Evolutionary conservation across 2,888 invertebrate species (phyloP), one percentile per base, ranked within the genome.

Genomic region (Cerastoderma edule): DNA sequence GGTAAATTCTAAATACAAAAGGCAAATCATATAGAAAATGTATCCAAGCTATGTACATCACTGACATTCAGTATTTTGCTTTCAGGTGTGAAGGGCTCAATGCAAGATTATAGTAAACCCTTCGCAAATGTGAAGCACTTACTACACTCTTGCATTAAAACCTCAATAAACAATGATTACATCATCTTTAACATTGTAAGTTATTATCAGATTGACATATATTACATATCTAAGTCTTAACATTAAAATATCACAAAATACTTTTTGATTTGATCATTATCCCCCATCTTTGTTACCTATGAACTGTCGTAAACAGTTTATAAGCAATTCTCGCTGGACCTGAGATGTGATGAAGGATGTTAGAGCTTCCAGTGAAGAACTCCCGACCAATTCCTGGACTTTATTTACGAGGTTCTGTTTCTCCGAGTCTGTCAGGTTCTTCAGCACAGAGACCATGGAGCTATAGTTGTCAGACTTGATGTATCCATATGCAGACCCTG

Each of bases 301-400:
- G 54, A 87, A 84, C 32, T 84, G 71, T 48, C 83, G 70, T 54
- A 91, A 72, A 24, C 87, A 68, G 35, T 87, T 85, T 8, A 90
- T 75, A 16, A 91, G 74, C 44, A 89, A 60, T 63, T 89, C 89
- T 33, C 91, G 70, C 72, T 90, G 89, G 22, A 88, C 91, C 70
- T 91, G 90, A 6, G 68, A 68, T 4, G 87, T 88, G 8, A 91
- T 84, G 71, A 90, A 91, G 3, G 78, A 46, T 2, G 88, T 88
- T 16, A 91, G 79, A 22, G 89, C 90, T 71, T 91, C 91, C 6
- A 91, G 75, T 1, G 83, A 50, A 2, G 85, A 69, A 57, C 87
- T 86, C 0, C 91, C 91, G 30, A 91, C 90, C 24, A 91, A 75
- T 64, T 88, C 87, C 67, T 91, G 91, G 1, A 91, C 84, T 80